These are phyloP conservation scores for Smutsia temminckii DNA, from an alignment of 2,797 vertebrate species.

Conservation along the genomic window DNA sequence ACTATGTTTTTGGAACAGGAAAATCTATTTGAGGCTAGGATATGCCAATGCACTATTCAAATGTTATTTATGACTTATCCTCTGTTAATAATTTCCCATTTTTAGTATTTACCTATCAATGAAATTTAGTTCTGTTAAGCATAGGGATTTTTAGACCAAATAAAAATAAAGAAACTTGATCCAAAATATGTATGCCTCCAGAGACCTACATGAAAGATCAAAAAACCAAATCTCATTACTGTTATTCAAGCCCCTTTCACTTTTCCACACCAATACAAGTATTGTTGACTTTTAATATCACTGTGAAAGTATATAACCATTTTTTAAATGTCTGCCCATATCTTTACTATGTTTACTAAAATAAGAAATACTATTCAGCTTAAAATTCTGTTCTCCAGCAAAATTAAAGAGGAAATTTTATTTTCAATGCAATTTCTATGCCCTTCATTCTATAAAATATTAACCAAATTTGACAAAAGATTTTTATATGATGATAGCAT, in stretches of 20 bases:
- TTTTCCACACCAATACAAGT: not conserved
- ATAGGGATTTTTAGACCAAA: not conserved
- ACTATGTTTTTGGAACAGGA: not conserved
- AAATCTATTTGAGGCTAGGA: not conserved
- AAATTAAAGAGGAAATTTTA: slow-evolving; percentile 37
- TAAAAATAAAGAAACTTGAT: not conserved
- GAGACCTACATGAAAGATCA: not conserved
- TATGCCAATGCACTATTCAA: not conserved
- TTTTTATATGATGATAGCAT: slow-evolving; percentile 69
- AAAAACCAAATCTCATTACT: not conserved
- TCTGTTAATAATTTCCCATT: slow-evolving; percentile 18
- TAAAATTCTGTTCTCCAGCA: not conserved
- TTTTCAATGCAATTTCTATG: slow-evolving; percentile 16
- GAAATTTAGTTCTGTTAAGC: not conserved
- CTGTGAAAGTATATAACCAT: not conserved
- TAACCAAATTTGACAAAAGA: slow-evolving; percentile 78
- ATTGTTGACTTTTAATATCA: not conserved
- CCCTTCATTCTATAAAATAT: slow-evolving; percentile 45
- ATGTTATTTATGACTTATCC: not conserved
- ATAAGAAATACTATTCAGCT: slow-evolving; percentile 12
- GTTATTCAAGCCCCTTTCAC: not conserved
- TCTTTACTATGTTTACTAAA: not conserved
- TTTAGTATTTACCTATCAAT: not conserved
- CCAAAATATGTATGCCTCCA: not conserved
- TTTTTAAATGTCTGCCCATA: not conserved